Evolutionary conservation across 2,888 invertebrate species (phyloP), one percentile per base, ranked within the genome.

Genomic region (Taenaris catops): DNA sequence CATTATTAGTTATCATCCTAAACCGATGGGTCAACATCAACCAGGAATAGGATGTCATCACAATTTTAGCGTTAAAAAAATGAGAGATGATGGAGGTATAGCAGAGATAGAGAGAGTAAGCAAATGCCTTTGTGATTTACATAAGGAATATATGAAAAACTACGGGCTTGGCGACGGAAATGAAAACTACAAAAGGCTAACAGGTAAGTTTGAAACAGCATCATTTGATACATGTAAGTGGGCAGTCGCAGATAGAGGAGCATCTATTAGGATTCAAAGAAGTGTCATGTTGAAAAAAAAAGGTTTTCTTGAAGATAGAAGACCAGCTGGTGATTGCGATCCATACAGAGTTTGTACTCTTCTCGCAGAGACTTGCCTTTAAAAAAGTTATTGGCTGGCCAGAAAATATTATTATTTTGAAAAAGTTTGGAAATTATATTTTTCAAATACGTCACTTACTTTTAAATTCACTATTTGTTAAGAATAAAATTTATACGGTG

Each of bases 191-290:
- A 92, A 98, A 57, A 92, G 99, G 52, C 89, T 99, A 28, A 98
- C 96, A 5, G 98, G 98, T 25, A 91, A 89, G 62, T 96, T 96
- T 78, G 99, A 99, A 84, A 99, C 98, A 0, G 96, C 97, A 38
- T 93, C 94, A 20, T 98, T 96, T 63, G 93, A 96, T 65, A 93
- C 95, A 58, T 99, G 98, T 72, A 91, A 90, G 48, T 89, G 91
- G 64, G 96, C 93, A 25, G 94, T 97, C 1, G 97, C 97, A 26
- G 96, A 97, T 74, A 93, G 98, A 45, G 95, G 94, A 25, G 94
- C 94, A 54, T 96, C 96, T 54, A 94, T 99, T 61, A 92, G 98
- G 51, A 94, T 98, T 58, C 97, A 97, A n/a, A 90, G 96, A 34
- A 92, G 92, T 41, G 96, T 96, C 34, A 93, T 92, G 20, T 92